phyloP scores from a whole-genome alignment of 64 coral and sea anemone species.

The Porites lutea region DNA sequence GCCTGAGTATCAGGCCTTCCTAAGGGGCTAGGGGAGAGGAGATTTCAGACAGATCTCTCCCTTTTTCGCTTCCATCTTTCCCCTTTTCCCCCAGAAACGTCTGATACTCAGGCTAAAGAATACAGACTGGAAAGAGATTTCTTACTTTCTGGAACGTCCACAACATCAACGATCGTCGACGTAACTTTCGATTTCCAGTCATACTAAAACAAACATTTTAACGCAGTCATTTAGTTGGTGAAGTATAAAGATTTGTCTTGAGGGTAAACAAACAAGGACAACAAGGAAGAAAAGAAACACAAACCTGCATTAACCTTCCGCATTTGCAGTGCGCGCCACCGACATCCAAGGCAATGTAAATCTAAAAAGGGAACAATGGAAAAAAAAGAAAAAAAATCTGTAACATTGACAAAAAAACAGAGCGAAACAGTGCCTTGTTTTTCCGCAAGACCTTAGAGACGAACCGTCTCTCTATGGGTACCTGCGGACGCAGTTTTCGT shows the following conservation, averaged over 20 bases:
- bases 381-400: neutral
- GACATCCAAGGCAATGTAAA: conserved; percentile 41
- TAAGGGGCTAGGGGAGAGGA: too few relatives aligned
- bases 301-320: conserved; percentile 40
- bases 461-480: too few relatives aligned
- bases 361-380: neutral
- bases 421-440: neutral
- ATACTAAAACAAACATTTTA: conserved; percentile 55
- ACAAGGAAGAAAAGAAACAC: neutral
- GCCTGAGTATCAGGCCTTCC: too few relatives aligned
- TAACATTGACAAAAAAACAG: too few relatives aligned
- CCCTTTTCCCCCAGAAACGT: too few relatives aligned
- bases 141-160: conserved; percentile 77
- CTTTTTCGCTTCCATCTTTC: too few relatives aligned
- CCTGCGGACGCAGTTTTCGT: too few relatives aligned
- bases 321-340: conserved; percentile 48
- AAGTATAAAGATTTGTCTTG: neutral
- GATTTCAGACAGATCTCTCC: too few relatives aligned
- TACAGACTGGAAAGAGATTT: neutral
- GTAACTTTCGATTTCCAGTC: conserved; percentile 68
- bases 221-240: neutral
- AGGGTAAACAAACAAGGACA: neutral
- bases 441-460: too few relatives aligned
- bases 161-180: conserved; percentile 73
- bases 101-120: neutral